These are phyloP conservation scores for Pyrrhia umbra DNA, from an alignment of 2,888 invertebrate species.

Conservation along the genomic window DNA sequence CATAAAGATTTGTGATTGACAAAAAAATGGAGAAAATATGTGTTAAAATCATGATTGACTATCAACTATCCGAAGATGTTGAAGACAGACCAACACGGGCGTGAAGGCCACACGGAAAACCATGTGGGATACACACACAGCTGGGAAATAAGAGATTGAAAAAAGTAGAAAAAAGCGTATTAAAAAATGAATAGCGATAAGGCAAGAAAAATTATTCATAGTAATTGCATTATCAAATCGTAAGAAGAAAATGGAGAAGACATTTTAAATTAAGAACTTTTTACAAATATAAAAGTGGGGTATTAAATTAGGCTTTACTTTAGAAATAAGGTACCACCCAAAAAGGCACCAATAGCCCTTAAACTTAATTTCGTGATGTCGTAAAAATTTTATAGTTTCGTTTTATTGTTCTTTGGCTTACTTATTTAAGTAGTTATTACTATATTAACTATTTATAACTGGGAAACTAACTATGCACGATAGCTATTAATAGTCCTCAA, in stretches of 20 bases:
- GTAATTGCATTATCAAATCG: constrained; percentile 30
- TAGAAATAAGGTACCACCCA: constrained; percentile 2
- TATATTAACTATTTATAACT: background rate
- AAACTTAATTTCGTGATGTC: constrained; percentile 8
- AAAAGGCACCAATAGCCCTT: too few species aligned
- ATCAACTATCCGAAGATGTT: too few species aligned
- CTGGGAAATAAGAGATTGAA: background rate
- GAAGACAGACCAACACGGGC: too few species aligned
- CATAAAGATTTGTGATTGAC: too few species aligned
- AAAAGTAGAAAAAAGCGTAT: background rate
- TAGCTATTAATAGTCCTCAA: too few species aligned
- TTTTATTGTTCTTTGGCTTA: background rate
- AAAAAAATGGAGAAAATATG: too few species aligned
- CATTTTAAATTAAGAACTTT: constrained; percentile 14
- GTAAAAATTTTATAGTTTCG: constrained; percentile 26
- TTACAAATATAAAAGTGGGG: background rate
- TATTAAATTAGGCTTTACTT: background rate
- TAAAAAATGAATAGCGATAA: constrained; percentile 24
- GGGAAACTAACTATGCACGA: background rate
- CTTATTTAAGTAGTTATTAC: background rate
- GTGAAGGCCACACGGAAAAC: too few species aligned
- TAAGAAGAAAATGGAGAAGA: constrained; percentile 16
- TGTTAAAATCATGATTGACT: too few species aligned
- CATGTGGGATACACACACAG: too few species aligned
- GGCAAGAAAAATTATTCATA: constrained; percentile 13